Conservation (phyloP, 2,113 vertebrate genomes). For the Actenoides hombroni region DNA sequence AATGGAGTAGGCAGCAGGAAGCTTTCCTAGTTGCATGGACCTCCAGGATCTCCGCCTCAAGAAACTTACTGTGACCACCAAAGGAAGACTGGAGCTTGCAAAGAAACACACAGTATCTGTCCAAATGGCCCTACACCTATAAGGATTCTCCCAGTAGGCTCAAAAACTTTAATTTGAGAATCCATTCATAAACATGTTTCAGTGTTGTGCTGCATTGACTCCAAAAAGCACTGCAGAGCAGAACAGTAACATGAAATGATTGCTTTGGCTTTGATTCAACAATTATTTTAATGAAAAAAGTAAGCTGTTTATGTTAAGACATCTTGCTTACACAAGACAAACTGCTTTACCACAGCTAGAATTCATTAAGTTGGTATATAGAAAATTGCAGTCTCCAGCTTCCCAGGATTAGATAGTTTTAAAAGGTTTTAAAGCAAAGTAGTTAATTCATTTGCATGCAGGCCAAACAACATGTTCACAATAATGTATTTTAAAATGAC, state of each 20-base stretch:
- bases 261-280: conserved; percentile 16
- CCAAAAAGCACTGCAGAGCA: neutral
- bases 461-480: neutral
- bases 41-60: neutral
- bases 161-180: neutral
- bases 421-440: neutral
- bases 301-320: conserved; percentile 7
- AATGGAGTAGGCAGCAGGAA: neutral
- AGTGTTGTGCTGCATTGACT: neutral
- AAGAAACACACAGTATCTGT: neutral
- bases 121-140: neutral
- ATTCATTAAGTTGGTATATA: neutral
- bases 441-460: neutral
- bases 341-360: neutral
- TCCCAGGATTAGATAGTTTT: neutral
- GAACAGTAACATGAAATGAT: neutral
- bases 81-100: neutral
- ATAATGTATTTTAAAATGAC: neutral
- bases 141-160: neutral
- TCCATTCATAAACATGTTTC: neutral
- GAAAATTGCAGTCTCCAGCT: neutral
- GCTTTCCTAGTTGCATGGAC: neutral
- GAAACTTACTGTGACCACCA: neutral
- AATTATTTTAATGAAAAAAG: conserved; percentile 49
- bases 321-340: conserved; percentile 21